phyloP scores from a whole-genome alignment of 2,888 invertebrate species.

The Brenthis hecate region DNA sequence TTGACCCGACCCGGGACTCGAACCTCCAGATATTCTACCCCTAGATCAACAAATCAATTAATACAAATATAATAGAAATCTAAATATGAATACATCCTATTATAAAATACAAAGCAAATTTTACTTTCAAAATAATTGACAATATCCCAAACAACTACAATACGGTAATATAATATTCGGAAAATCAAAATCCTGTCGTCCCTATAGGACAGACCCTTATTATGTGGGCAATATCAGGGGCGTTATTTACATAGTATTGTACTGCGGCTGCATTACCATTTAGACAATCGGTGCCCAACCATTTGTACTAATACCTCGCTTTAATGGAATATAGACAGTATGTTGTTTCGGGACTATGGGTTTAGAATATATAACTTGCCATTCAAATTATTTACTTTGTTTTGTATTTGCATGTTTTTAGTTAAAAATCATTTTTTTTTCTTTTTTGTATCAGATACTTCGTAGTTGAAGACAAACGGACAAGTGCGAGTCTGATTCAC shows the following conservation, averaged over 20 bases:
- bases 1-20: too few relatives aligned
- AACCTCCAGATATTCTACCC: too few relatives aligned
- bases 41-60: too few relatives aligned
- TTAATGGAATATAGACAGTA: conserved; percentile 36
- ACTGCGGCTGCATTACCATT: conserved; percentile 63
- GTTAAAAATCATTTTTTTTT: too few relatives aligned
- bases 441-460: too few relatives aligned
- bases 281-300: conserved; percentile 54
- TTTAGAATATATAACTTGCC: conserved; percentile 14
- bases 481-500: too few relatives aligned
- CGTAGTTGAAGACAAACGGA: too few relatives aligned
- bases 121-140: too few relatives aligned
- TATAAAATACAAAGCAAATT: too few relatives aligned
- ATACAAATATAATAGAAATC: too few relatives aligned
- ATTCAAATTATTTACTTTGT: background rate
- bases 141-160: too few relatives aligned
- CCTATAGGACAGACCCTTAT: conserved; percentile 44
- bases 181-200: conserved; percentile 7
- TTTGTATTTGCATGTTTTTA: background rate
- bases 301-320: conserved; percentile 47
- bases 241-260: conserved; percentile 74
- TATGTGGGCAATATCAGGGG: conserved; percentile 59
- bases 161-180: background rate
- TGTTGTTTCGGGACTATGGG: conserved; percentile 21
- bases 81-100: too few relatives aligned